Conservation (phyloP, 2,797 vertebrate genomes). For the Fundulus diaphanus region DNA sequence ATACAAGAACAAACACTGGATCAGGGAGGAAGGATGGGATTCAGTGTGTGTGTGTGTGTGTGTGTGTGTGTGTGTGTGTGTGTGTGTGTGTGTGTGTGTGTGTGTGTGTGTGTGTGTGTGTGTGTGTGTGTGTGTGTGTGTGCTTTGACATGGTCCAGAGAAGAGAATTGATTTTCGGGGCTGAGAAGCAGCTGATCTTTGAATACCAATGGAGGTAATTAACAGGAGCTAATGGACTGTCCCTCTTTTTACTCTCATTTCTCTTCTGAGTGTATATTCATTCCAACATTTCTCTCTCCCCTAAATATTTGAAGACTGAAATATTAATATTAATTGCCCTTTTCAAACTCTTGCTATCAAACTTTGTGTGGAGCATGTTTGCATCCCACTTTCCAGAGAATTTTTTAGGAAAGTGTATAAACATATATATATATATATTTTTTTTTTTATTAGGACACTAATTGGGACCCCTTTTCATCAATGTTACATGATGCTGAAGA, state of each 20-base stretch:
- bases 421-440: not conserved
- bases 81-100: no score
- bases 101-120: not conserved
- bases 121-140: conserved; percentile 16
- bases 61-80: conserved; percentile 1
- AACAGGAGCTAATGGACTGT: conserved; percentile 80
- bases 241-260: conserved; percentile 45
- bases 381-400: not conserved
- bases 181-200: conserved; percentile 66
- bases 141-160: conserved; percentile 53
- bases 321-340: conserved; percentile 5
- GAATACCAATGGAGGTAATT: conserved; percentile 83
- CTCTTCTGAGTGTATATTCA: conserved; percentile 42
- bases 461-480: not conserved
- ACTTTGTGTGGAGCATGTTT: not conserved
- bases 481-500: not conserved
- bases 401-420: not conserved
- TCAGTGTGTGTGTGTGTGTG: not conserved
- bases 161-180: conserved; percentile 72
- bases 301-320: conserved; percentile 28
- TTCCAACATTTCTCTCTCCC: conserved; percentile 19
- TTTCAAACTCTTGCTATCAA: not conserved
- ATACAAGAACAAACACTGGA: not conserved
- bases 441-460: not conserved
- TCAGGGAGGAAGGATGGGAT: not conserved